phyloP scores from a whole-genome alignment of 2,888 invertebrate species.

The Acheta domesticus region DNA sequence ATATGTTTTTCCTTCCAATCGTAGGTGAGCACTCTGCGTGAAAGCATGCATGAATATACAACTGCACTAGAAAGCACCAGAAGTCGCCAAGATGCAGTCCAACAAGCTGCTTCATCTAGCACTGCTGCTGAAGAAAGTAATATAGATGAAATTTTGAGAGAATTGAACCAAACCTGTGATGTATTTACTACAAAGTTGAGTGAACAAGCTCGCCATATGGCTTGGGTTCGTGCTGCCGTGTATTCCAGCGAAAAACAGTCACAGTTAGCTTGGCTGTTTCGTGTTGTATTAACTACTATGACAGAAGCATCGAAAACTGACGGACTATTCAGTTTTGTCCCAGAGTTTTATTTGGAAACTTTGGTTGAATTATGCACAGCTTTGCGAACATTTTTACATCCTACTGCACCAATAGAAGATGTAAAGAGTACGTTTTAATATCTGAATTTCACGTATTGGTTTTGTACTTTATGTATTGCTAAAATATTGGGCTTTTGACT shows the following conservation, averaged over 20 bases:
- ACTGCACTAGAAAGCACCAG: conserved; percentile 60
- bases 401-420: conserved; percentile 57
- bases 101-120: neutral
- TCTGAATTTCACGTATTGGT: neutral
- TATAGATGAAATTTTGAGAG: conserved; percentile 50
- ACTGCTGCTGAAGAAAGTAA: conserved; percentile 42
- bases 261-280: conserved; percentile 60
- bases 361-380: conserved; percentile 63
- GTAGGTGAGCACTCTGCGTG: conserved; percentile 54
- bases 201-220: conserved; percentile 62
- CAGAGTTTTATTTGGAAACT: conserved; percentile 69
- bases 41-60: conserved; percentile 64
- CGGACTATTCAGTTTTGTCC: conserved; percentile 66
- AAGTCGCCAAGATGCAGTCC: conserved; percentile 45
- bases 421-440: conserved; percentile 52
- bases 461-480: neutral
- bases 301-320: conserved; percentile 58
- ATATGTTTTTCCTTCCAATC: neutral
- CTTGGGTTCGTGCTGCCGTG: conserved; percentile 62
- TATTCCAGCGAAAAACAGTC: conserved; percentile 62
- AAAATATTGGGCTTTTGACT: neutral
- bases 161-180: conserved; percentile 55
- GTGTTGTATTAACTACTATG: conserved; percentile 58
- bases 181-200: conserved; percentile 60
- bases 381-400: conserved; percentile 62